Evolutionary conservation across 2,888 invertebrate species (phyloP), one percentile per base, ranked within the genome.

Genomic region (Drosophila picticornis): DNA sequence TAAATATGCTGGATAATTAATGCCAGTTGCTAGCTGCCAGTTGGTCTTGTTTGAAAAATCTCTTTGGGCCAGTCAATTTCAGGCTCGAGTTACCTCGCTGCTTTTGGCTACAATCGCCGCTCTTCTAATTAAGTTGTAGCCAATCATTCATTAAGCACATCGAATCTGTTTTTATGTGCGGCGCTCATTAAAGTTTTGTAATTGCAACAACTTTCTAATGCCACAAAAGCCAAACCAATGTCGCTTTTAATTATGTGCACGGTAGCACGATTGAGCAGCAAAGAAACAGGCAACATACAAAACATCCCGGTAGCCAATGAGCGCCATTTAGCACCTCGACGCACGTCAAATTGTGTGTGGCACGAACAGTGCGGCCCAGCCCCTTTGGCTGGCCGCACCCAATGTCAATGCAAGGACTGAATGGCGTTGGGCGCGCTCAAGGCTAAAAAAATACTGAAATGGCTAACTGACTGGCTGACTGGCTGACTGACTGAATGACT

Each of bases 81-180:
- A 83, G 67, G 87, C 80, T 81, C 75, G 68, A 80, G 65, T 87
- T 84, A 72, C 52, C 56, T 71, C 59, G 40, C 59, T 43, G 62
- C 38, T 51, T 65, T 62, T 52, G 43, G 59, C 48, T 75, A 58
- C 71, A 82, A 78, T 82, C 75, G 73, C 73, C 46, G 66, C 59
- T 66, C 72, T 72, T 76, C 73, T 80, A 81, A 86, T 89, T 87
- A 87, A 77, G 84, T 62, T 66, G 62, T 72, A 64, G 76, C 73
- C 77, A 88, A 90, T 88, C 88, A 90, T 88, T 90, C 85, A 89
- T 87, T 88, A 76, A 75, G 71, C 81, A 66, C 59, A 75, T 77
- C 68, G 78, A 78, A 73, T 19, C 48, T 58, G 68, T 60, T 65
- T 70, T 57, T 69, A 38, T 57, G 29, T 48, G 64, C 29, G 56